A percentile compares a stretch with the other conserved stretches of the same genome.
Conservation (phyloP, 2,888 invertebrate species). For the Cryptocephalus moraei region DNA sequence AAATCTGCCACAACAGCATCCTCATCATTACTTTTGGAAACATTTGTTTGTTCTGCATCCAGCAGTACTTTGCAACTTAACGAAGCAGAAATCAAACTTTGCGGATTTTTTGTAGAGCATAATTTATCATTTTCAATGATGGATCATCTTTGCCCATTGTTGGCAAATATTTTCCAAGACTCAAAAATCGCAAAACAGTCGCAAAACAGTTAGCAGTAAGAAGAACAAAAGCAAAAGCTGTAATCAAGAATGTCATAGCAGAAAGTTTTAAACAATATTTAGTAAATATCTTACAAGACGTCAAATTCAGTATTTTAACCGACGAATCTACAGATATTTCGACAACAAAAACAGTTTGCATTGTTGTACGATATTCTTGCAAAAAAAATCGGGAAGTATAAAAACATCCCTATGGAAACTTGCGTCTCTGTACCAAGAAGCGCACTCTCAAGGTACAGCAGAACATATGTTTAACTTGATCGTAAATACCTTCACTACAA, state of each 20-base stretch:
- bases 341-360: slow-evolving; percentile 18
- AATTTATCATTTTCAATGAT: slow-evolving; percentile 9
- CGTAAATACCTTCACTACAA: too few relatives aligned
- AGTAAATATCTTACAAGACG: neutral
- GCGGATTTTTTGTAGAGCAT: slow-evolving; percentile 12
- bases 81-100: slow-evolving; percentile 11
- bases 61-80: too few relatives aligned
- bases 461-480: slow-evolving; percentile 5
- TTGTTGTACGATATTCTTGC: slow-evolving; percentile 19
- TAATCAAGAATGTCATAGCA: neutral
- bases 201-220: slow-evolving; percentile 5
- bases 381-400: slow-evolving; percentile 2
- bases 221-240: neutral
- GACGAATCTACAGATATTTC: slow-evolving; percentile 24
- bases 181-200: slow-evolving; percentile 9
- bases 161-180: slow-evolving; percentile 8
- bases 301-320: slow-evolving; percentile 16
- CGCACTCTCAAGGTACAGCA: slow-evolving; percentile 3
- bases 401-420: slow-evolving; percentile 5
- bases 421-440: neutral
- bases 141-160: slow-evolving; percentile 9
- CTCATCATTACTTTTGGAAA: too few relatives aligned
- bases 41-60: too few relatives aligned
- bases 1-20: too few relatives aligned
- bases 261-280: neutral